Evolutionary conservation across 2,797 vertebrate species (phyloP), one percentile per base, ranked within the genome.

Genomic region (Malurus leucopterus): DNA sequence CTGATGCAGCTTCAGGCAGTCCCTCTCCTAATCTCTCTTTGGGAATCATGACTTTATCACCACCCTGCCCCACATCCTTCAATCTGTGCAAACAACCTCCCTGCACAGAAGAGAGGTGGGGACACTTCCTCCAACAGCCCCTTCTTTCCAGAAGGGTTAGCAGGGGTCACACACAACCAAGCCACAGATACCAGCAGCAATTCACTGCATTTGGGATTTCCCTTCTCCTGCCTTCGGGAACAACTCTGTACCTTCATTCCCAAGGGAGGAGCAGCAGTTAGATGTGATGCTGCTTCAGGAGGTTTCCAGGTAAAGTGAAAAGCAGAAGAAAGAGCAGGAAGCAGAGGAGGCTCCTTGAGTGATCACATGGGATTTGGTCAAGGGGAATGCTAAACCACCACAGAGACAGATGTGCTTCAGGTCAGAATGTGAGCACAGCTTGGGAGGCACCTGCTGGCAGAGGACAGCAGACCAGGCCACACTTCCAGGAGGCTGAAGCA

Each of bases 141-240:
- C 19, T 55, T 55, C 58, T 34, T 36, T 53, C 47, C 78, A 54
- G 32, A 50, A 40, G 6, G 5, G 3, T 58, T 53, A 57, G 24
- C 13, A 64, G 24, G 27, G 29, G 23, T 75, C 8, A 2, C 2
- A 9, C 0, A 0, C 13, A 47, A 0, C 26, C 0, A 0, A 74
- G 30, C 34, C 40, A n/a, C 40, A 49, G 51, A 27, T 3, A 53
- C 15, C 5, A 2, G 18, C 18, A 86, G 36, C 26, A 53, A 12
- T 46, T 64, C 32, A 13, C 8, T 36, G 46, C 34, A 41, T 24
- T 49, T 43, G 13, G 13, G n/a, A 70, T 65, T 63, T 61, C 32
- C 27, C 30, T 71, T 54, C 72, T 84, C 64, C 21, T 29, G 55
- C 40, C 54, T 34, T 72, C 20, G 12, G 16, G 26, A 71, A 80